A percentile compares a stretch with the other conserved stretches of the same genome.
phyloP scores from a whole-genome alignment of 2,888 invertebrate genomes.

The Stramonita haemastoma region DNA sequence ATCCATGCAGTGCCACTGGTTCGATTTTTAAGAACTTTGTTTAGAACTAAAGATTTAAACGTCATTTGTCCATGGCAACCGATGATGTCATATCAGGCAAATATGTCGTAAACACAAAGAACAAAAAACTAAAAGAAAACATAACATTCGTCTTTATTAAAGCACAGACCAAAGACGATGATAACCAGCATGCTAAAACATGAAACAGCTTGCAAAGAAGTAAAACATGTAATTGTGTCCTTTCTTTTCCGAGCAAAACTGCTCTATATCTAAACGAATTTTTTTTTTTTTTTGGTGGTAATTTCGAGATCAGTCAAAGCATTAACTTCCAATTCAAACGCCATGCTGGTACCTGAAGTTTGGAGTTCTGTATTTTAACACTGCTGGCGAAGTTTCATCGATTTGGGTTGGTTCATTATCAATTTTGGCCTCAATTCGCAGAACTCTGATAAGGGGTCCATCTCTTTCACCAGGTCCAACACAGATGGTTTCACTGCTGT shows the following conservation, averaged over 20 bases:
- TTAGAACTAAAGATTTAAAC: background rate
- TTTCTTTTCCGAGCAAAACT: background rate
- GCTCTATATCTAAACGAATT: conserved; percentile 10
- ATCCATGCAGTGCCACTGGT: background rate
- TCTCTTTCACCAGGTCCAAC: conserved; percentile 49
- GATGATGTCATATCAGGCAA: conserved; percentile 26
- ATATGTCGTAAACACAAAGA: background rate
- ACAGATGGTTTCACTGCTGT: conserved; percentile 51
- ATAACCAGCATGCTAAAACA: background rate
- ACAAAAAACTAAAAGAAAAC: background rate
- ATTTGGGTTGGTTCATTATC: conserved; percentile 73
- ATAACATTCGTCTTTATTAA: background rate
- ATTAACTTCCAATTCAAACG: conserved; percentile 21
- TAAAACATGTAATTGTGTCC: background rate
- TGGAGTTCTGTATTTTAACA: conserved; percentile 75
- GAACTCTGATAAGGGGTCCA: conserved; percentile 58
- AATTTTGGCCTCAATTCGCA: conserved; percentile 69
- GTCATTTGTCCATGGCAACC: conserved; percentile 26
- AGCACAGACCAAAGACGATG: background rate
- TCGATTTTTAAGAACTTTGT: background rate
- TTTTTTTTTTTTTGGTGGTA: background rate
- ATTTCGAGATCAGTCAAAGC: background rate
- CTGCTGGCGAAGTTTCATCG: conserved; percentile 72
- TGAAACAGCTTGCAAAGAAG: background rate
- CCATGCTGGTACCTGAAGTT: conserved; percentile 71